Conservation (phyloP, 2,888 invertebrate species). For the Harpalus rufipes region DNA sequence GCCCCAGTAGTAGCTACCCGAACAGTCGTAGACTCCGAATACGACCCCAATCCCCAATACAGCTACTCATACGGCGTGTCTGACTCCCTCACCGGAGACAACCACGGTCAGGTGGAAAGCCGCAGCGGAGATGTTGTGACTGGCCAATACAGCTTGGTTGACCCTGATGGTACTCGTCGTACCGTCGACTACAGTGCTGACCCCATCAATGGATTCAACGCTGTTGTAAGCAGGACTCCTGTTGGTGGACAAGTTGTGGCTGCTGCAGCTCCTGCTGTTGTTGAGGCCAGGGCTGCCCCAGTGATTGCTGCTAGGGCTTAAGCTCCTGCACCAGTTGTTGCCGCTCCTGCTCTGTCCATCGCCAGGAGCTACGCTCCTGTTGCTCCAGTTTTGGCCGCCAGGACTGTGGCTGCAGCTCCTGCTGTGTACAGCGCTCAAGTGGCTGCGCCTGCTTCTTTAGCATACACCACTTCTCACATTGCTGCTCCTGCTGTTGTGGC, state of each 20-base stretch:
- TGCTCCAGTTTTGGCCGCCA: slow-evolving; percentile 69
- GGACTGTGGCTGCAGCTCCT: not conserved
- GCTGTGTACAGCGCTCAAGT: not conserved
- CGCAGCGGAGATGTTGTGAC: slow-evolving; percentile 83
- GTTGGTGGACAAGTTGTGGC: slow-evolving; percentile 74
- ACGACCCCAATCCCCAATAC: slow-evolving; percentile 78
- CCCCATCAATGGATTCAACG: slow-evolving; percentile 79
- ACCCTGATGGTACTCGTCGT: slow-evolving; percentile 82
- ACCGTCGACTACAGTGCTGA: slow-evolving; percentile 82
- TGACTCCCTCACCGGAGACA: slow-evolving; percentile 80
- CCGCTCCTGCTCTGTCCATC: slow-evolving; percentile 67
- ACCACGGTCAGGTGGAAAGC: slow-evolving; percentile 82
- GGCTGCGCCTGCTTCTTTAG: slow-evolving; percentile 60
- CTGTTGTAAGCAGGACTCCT: slow-evolving; percentile 79
- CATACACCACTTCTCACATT: slow-evolving; percentile 24
- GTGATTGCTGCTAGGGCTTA: slow-evolving; percentile 62
- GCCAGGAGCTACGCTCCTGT: slow-evolving; percentile 64
- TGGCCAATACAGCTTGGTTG: slow-evolving; percentile 80
- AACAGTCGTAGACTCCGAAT: slow-evolving; percentile 72
- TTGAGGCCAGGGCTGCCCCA: slow-evolving; percentile 72
- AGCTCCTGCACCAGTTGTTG: slow-evolving; percentile 53
- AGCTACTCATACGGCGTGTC: slow-evolving; percentile 81
- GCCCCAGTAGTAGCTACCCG: too few relatives aligned
- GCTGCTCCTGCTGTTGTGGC: slow-evolving; percentile 57
- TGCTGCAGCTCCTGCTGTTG: slow-evolving; percentile 75